Evolutionary conservation across 2,888 invertebrate genomes (phyloP).

Genomic region (Didymodactylos carnosus): DNA sequence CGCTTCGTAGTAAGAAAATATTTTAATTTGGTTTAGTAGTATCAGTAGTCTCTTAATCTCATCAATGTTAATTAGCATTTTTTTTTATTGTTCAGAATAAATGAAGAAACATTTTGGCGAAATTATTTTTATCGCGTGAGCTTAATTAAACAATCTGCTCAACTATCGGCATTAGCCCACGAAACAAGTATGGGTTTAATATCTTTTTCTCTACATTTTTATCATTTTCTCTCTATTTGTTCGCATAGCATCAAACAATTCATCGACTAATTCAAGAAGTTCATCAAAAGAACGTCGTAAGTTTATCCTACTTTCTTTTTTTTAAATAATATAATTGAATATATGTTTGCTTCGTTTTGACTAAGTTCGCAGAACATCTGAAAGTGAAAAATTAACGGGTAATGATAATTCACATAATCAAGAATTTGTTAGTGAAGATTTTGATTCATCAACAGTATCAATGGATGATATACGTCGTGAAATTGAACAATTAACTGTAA

Average conservation of each 20-base stretch:
- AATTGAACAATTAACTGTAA: neutral
- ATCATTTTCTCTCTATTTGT: neutral
- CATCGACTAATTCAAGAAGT: neutral
- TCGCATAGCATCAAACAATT: neutral
- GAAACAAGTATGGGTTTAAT: neutral
- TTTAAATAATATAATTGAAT: too few relatives aligned
- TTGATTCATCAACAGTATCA: neutral
- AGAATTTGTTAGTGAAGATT: neutral
- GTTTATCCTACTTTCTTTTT: too few relatives aligned
- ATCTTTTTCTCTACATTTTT: neutral
- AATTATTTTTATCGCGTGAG: conserved; percentile 99
- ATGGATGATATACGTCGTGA: neutral
- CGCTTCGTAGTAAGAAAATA: too few relatives aligned
- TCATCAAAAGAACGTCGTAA: neutral
- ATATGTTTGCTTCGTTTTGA: neutral
- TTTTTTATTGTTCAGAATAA: conserved; percentile 27
- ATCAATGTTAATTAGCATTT: too few relatives aligned
- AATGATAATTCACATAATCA: neutral
- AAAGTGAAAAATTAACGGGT: too few relatives aligned
- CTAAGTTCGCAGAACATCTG: neutral
- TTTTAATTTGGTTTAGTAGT: too few relatives aligned
- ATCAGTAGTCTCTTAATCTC: too few relatives aligned
- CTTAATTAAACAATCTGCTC: conserved; percentile 83
- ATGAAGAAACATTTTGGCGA: conserved; percentile 95
- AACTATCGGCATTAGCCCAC: conserved; percentile 38